Evolutionary conservation across 2,113 vertebrate genomes (phyloP).

Genomic region (Nestor notabilis): DNA sequence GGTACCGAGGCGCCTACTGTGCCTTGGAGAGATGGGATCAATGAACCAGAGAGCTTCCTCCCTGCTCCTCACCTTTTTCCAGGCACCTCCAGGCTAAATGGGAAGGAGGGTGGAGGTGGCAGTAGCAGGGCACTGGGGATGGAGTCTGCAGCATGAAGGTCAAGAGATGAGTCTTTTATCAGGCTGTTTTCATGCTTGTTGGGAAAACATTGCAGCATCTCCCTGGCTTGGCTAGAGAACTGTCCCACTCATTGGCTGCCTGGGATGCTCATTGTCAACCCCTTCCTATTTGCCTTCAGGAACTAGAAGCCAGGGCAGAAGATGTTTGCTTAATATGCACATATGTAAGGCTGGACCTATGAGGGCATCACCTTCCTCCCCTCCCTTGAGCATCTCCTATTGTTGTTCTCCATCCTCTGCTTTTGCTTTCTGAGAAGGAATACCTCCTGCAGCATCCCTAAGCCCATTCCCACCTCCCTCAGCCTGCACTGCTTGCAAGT

Average conservation of each 20-base stretch:
- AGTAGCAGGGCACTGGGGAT: neutral
- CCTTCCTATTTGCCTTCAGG: neutral
- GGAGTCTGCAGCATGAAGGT: neutral
- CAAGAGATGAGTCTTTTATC: neutral
- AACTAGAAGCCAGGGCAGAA: neutral
- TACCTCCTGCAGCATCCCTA: neutral
- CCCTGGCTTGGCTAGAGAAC: neutral
- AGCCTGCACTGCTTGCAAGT: neutral
- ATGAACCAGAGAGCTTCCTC: neutral
- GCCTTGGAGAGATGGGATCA: neutral
- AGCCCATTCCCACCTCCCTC: neutral
- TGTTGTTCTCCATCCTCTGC: neutral
- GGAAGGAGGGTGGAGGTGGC: neutral
- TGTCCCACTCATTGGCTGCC: neutral
- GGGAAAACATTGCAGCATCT: neutral
- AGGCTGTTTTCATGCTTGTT: neutral
- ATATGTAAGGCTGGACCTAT: neutral
- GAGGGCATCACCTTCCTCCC: neutral
- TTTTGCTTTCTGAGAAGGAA: neutral
- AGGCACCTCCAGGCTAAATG: neutral
- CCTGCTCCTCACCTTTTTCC: neutral
- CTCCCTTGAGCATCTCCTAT: neutral
- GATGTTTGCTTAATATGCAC: rapidly evolving
- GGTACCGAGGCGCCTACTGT: neutral
- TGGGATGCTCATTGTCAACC: neutral